Evolutionary conservation across 1,140 invertebrate genomes (phyloP).

Genomic region (Conopomorpha cramerella): DNA sequence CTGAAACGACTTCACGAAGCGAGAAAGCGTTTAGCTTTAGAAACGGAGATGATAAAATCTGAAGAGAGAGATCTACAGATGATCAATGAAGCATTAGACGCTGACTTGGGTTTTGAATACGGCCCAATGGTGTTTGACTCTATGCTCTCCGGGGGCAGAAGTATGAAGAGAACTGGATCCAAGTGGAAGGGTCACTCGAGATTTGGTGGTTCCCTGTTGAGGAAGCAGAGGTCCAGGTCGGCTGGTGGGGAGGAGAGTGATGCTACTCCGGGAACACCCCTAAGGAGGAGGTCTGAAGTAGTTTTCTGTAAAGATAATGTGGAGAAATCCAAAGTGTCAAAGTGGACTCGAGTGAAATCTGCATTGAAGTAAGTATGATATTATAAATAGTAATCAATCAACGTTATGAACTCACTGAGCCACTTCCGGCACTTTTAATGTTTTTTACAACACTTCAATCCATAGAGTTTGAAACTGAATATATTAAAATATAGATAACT

Average conservation of each 20-base stretch:
- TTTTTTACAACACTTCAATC: too few relatives aligned
- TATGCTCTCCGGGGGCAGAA: conserved; percentile 44
- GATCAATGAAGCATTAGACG: conserved; percentile 45
- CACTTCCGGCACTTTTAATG: too few relatives aligned
- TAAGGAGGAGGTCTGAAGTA: conserved; percentile 39
- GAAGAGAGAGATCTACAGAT: conserved; percentile 36
- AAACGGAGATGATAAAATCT: conserved; percentile 33
- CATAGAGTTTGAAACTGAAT: too few relatives aligned
- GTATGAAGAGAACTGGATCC: conserved; percentile 48
- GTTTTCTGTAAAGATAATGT: conserved; percentile 44
- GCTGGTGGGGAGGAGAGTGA: conserved; percentile 56
- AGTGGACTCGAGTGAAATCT: conserved; percentile 83
- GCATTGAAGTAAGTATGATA: conserved; percentile 75
- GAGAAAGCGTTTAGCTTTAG: conserved; percentile 49
- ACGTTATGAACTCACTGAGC: too few relatives aligned
- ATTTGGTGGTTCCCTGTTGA: conserved; percentile 46
- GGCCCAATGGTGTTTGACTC: conserved; percentile 64
- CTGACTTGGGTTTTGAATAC: conserved; percentile 63
- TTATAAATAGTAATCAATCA: neutral
- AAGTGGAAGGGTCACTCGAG: conserved; percentile 52
- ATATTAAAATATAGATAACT: conserved; percentile 1
- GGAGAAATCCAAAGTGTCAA: conserved; percentile 67
- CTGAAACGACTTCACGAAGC: conserved; percentile 68
- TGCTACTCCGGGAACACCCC: conserved; percentile 23
- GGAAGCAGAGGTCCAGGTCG: conserved; percentile 51